phyloP scores from a whole-genome alignment of 92 coral and sea anemone genomes.

The Epizoanthus scotinus region DNA sequence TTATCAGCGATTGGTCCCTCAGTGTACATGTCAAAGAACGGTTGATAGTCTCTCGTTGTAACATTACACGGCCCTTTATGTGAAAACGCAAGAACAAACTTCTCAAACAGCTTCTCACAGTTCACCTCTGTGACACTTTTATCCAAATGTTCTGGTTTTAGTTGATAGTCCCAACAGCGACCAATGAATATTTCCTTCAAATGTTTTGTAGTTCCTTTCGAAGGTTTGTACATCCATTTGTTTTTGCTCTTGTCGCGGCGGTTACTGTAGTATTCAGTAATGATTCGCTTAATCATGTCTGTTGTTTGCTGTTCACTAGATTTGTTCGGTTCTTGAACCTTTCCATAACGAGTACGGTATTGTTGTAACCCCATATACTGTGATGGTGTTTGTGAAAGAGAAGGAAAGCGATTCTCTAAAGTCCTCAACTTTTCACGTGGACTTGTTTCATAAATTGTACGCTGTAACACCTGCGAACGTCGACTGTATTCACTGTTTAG shows the following conservation, averaged over 20 bases:
- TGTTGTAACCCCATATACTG: neutral
- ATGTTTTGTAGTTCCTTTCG: slow-evolving; percentile 80
- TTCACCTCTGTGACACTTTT: slow-evolving; percentile 49
- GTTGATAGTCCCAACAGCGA: slow-evolving; percentile 89
- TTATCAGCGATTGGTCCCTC: slow-evolving; percentile 75
- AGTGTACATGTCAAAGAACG: slow-evolving; percentile 76
- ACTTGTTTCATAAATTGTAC: neutral
- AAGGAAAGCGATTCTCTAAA: neutral
- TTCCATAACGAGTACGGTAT: neutral
- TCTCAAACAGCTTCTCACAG: slow-evolving; percentile 74
- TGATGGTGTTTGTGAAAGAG: neutral
- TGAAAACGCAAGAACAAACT: slow-evolving; percentile 72
- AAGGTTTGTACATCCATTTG: slow-evolving; percentile 78
- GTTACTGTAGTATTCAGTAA: slow-evolving; percentile 63
- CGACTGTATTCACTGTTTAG: neutral
- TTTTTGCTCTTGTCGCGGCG: slow-evolving; percentile 57
- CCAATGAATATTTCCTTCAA: slow-evolving; percentile 84
- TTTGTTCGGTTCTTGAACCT: neutral
- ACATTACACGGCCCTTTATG: slow-evolving; percentile 85
- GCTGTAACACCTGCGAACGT: neutral
- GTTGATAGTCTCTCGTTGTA: slow-evolving; percentile 62
- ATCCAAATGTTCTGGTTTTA: slow-evolving; percentile 44
- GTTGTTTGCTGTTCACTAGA: neutral
- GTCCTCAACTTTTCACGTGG: neutral
- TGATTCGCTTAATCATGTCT: slow-evolving; percentile 12